A percentile compares a stretch with the other conserved stretches of the same genome.
These are phyloP conservation scores for Pseudomugil tenellus DNA, from an alignment of 2,797 vertebrate species.

Conservation along the genomic window DNA sequence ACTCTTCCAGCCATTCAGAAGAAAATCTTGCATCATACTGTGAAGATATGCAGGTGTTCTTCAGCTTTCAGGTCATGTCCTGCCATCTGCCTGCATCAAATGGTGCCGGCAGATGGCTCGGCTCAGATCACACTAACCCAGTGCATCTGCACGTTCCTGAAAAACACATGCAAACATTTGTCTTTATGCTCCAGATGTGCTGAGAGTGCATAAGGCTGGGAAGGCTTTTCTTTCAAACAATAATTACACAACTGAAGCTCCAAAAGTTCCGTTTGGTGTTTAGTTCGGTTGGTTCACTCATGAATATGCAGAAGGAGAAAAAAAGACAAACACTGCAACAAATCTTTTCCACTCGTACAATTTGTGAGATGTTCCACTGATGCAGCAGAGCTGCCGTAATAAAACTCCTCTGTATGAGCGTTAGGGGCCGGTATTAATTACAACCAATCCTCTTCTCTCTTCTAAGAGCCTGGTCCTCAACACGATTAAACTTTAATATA, in stretches of 20 bases:
- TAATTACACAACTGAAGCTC: not conserved
- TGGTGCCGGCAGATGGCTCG: slow-evolving; percentile 13
- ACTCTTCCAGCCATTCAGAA: not conserved
- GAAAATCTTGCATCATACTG: not conserved
- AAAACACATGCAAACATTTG: slow-evolving; percentile 5
- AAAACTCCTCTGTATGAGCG: not conserved
- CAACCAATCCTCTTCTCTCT: slow-evolving; percentile 8
- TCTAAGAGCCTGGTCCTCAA: not conserved
- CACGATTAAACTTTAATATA: slow-evolving; percentile 1
- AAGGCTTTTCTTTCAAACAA: not conserved
- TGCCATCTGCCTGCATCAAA: slow-evolving; percentile 17
- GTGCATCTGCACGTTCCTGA: slow-evolving; percentile 6
- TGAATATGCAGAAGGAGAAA: not conserved
- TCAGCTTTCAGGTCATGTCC: slow-evolving; percentile 5
- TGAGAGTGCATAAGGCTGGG: not conserved
- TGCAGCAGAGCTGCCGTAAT: not conserved
- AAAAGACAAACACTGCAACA: not conserved
- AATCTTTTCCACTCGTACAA: not conserved
- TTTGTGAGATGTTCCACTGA: not conserved
- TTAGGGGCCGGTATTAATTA: slow-evolving; percentile 17
- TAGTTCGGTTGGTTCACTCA: not conserved
- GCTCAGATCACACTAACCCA: not conserved
- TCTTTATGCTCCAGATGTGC: not conserved
- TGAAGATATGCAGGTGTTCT: slow-evolving; percentile 11
- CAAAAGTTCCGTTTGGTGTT: not conserved